Conservation (phyloP, 1,140 invertebrate species). For the Macrocentrus cingulum region DNA sequence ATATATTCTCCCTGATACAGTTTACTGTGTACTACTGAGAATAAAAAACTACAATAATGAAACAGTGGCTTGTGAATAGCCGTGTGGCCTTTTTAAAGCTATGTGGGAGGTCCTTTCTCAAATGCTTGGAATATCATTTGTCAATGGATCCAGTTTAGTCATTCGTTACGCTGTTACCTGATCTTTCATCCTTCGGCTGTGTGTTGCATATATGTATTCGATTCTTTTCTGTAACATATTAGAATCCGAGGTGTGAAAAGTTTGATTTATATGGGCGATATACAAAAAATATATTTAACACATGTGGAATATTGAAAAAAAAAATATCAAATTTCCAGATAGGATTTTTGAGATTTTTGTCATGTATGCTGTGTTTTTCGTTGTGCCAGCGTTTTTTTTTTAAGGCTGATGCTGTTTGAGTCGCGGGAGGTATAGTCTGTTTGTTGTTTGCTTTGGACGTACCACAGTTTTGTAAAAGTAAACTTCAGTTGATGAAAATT, state of each 20-base stretch:
- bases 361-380: too few species aligned
- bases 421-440: too few species aligned
- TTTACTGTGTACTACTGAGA: too few species aligned
- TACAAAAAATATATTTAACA: neutral
- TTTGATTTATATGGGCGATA: slow-evolving; percentile 39
- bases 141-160: slow-evolving; percentile 51
- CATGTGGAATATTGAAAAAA: too few species aligned
- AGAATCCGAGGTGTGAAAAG: slow-evolving; percentile 42
- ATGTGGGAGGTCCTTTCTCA: slow-evolving; percentile 49
- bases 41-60: slow-evolving; percentile 1
- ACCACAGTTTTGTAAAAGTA: too few species aligned
- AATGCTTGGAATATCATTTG: slow-evolving; percentile 47
- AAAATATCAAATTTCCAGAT: too few species aligned
- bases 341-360: too few species aligned
- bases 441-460: too few species aligned
- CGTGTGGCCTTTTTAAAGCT: slow-evolving; percentile 22
- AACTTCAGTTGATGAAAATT: too few species aligned
- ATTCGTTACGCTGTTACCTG: slow-evolving; percentile 47
- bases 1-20: too few species aligned
- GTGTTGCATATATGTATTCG: neutral
- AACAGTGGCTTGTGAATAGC: slow-evolving; percentile 13
- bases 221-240: slow-evolving; percentile 6
- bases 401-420: too few species aligned
- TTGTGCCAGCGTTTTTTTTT: too few species aligned
- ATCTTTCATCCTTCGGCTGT: neutral